Evolutionary conservation across 2,888 invertebrate species (phyloP).

Genomic region (Melangyna quadrimaculata): DNA sequence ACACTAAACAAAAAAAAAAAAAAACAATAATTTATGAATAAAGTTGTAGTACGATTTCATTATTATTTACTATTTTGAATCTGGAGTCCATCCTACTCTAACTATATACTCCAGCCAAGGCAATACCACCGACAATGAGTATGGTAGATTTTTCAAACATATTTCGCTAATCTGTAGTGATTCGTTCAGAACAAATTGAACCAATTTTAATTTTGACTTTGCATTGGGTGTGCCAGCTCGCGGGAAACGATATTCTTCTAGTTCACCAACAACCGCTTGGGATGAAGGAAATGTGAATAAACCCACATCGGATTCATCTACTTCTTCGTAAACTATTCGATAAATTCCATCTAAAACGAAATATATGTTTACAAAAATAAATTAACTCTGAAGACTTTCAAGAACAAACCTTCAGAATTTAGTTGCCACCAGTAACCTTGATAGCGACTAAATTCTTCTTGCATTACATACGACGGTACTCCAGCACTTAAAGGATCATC

Average conservation of each 20-base stretch:
- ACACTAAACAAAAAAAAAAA: conserved; percentile 84
- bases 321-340: conserved; percentile 92
- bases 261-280: conserved; percentile 88
- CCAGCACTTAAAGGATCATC: conserved; percentile 95
- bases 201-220: conserved; percentile 92
- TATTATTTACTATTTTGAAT: conserved; percentile 90
- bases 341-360: conserved; percentile 85
- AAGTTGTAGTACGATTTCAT: background rate
- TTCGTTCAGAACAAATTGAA: conserved; percentile 87
- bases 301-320: conserved; percentile 94
- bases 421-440: conserved; percentile 99
- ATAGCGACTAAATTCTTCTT: conserved; percentile 98
- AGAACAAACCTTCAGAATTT: conserved; percentile 83
- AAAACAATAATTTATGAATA: background rate
- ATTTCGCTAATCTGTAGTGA: conserved; percentile 88
- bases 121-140: conserved; percentile 90
- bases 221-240: conserved; percentile 95
- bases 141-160: conserved; percentile 88
- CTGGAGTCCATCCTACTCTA: conserved; percentile 96
- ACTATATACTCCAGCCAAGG: conserved; percentile 98
- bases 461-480: conserved; percentile 98
- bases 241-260: conserved; percentile 93
- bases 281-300: conserved; percentile 94
- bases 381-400: background rate
- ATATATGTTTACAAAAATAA: background rate